A percentile compares a stretch with the other conserved stretches of the same genome.
Conservation (phyloP, 1,140 invertebrate species). For the Octopus sinensis region DNA sequence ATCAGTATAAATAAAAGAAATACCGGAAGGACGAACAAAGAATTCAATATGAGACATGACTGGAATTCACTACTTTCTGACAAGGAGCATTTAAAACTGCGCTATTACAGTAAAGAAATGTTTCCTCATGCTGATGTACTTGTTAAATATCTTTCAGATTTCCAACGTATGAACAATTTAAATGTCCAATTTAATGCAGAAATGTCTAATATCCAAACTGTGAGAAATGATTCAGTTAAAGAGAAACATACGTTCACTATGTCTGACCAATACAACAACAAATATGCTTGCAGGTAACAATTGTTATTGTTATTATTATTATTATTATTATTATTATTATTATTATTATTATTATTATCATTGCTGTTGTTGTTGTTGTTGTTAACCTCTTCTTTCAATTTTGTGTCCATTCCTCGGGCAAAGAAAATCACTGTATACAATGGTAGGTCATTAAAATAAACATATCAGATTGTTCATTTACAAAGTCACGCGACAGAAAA, state of each 20-base stretch:
- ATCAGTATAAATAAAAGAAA: slow-evolving; percentile 61
- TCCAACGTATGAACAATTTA: slow-evolving; percentile 42
- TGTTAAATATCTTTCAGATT: slow-evolving; percentile 57
- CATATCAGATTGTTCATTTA: too few relatives aligned
- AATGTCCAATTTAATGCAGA: slow-evolving; percentile 56
- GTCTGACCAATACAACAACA: slow-evolving; percentile 49
- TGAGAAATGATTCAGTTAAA: slow-evolving; percentile 22
- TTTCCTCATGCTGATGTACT: slow-evolving; percentile 55
- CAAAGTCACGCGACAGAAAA: too few relatives aligned
- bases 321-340: too few relatives aligned
- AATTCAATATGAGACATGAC: slow-evolving; percentile 61
- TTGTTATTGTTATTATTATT: too few relatives aligned
- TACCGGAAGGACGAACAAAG: slow-evolving; percentile 58
- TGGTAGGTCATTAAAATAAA: too few relatives aligned
- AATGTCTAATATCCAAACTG: slow-evolving; percentile 45
- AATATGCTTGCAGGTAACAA: slow-evolving; percentile 51
- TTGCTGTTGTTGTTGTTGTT: too few relatives aligned
- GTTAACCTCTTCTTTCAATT: too few relatives aligned
- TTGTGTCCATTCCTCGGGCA: too few relatives aligned
- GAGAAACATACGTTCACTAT: slow-evolving; percentile 41
- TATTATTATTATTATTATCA: too few relatives aligned
- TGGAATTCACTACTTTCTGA: slow-evolving; percentile 60
- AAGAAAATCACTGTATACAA: too few relatives aligned
- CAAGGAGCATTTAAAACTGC: slow-evolving; percentile 50
- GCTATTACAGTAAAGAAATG: slow-evolving; percentile 54